A percentile compares a stretch with the other conserved stretches of the same genome.
phyloP scores from a whole-genome alignment of 1,140 invertebrate species.

The Nylanderia fulva region DNA sequence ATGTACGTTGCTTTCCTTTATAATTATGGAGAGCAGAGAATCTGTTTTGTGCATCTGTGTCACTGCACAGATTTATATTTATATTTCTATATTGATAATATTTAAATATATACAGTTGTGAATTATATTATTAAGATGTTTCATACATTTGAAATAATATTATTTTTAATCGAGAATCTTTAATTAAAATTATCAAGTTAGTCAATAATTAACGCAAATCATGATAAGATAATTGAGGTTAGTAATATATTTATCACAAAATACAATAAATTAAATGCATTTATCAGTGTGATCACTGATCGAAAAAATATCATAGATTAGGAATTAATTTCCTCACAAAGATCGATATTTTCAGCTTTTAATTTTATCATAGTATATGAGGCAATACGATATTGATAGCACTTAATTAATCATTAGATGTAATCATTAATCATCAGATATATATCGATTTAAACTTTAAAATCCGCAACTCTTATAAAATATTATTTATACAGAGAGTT shows the following conservation, averaged over 20 bases:
- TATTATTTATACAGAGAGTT: background rate
- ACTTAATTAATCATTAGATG: slow-evolving; percentile 39
- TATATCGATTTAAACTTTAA: slow-evolving; percentile 32
- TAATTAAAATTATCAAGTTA: background rate
- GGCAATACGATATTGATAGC: slow-evolving; percentile 48
- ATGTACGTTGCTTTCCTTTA: background rate
- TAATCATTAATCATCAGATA: no score
- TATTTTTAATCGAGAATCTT: background rate
- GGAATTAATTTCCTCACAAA: slow-evolving; percentile 3
- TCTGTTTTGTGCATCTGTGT: background rate
- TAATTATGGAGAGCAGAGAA: background rate
- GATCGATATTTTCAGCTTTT: background rate
- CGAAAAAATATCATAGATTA: background rate
- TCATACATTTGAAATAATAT: background rate
- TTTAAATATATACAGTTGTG: background rate
- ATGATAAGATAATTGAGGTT: background rate
- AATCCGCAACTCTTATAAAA: background rate
- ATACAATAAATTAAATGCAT: background rate
- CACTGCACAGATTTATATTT: background rate
- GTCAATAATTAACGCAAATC: background rate
- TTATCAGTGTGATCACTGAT: background rate
- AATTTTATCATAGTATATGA: slow-evolving; percentile 1
- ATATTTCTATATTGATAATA: background rate
- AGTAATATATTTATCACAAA: slow-evolving; percentile 4
- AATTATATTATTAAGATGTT: background rate